Base-by-base conservation (phyloP, 2,113 vertebrate genomes). In the Zapus hudsonius region DNA sequence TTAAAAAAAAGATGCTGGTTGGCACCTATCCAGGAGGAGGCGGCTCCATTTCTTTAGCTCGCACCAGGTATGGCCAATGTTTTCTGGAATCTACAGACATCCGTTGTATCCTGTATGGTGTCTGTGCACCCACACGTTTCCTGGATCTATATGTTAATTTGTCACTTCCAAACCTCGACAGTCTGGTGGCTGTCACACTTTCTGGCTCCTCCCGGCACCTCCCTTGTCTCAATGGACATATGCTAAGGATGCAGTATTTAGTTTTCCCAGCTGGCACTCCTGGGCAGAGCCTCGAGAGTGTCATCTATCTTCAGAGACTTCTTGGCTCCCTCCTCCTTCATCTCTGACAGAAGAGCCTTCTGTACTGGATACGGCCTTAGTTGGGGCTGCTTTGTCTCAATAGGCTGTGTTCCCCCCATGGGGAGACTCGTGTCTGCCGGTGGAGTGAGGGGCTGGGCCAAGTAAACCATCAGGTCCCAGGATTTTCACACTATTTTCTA, bases 51-150 rank as follows among this genome's bases (percentile, higher is more conserved):
- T n/a, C 25, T 42, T 25, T 2, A 0, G 33, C 16, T n/a, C 16
- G 20, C 1, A 8, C 0, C 67, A 7, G 11, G 33, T n/a, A 2
- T 0, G 0, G 66, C 13, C 0, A 4, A 2, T 0, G 38, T 42
- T 57, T 57, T 36, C 80, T 36, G 11, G 59, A 44, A 31, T 42
- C 3, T 0, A 0, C 7, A 57, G 89, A 25, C 7, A 1, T 36
- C 69, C 9, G 38, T 11, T 1, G 47, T 2, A 47, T 42, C 66
- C 2, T 11, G 0, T 0, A 3, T 0, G 23, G 20, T 7, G 75
- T 17, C 9, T 4, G n/a, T 0, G 84, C 17, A 3, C 82, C 84
- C 52, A 44, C 59, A 8, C 19, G 0, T 63, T 79, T 85, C 89
- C 93, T 47, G 80, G 59, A 70, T 57, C 84, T 59, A 55, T 19